These are phyloP conservation scores for Zosterops borbonicus DNA, from an alignment of 2,113 vertebrate genomes.

Conservation along the genomic window DNA sequence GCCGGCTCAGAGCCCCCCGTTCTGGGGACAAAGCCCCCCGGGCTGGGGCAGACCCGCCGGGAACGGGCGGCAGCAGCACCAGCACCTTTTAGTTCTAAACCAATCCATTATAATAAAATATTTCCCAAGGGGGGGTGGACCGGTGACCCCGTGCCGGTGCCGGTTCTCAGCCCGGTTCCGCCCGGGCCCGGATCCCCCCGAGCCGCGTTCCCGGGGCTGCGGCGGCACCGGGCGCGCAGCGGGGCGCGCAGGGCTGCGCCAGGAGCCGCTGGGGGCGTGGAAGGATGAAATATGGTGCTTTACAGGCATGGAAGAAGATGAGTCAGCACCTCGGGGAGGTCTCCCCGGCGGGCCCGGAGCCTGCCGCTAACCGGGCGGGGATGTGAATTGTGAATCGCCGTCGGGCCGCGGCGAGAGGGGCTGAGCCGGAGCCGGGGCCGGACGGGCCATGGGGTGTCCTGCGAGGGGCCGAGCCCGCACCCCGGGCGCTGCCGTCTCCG, in stretches of 20 bases:
- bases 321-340: constrained; percentile 58
- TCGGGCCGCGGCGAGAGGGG: background rate
- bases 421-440: background rate
- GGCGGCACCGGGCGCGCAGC: background rate
- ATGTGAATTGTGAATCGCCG: background rate
- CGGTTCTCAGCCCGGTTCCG: background rate
- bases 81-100: background rate
- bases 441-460: constrained; percentile 35
- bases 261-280: constrained; percentile 45
- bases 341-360: constrained; percentile 7
- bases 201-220: background rate
- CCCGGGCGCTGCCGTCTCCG: background rate
- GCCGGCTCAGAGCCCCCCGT: background rate
- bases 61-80: background rate
- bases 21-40: background rate
- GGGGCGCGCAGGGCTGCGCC: background rate
- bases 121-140: background rate
- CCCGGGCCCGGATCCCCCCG: background rate
- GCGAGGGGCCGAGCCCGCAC: background rate
- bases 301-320: constrained; percentile 49
- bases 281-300: constrained; percentile 38
- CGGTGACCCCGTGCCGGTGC: background rate
- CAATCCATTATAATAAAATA: background rate
- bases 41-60: background rate
- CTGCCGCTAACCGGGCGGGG: constrained; percentile 6